Evolutionary conservation across 1,140 invertebrate species (phyloP).

Genomic region (Matsumurasca onukii): DNA sequence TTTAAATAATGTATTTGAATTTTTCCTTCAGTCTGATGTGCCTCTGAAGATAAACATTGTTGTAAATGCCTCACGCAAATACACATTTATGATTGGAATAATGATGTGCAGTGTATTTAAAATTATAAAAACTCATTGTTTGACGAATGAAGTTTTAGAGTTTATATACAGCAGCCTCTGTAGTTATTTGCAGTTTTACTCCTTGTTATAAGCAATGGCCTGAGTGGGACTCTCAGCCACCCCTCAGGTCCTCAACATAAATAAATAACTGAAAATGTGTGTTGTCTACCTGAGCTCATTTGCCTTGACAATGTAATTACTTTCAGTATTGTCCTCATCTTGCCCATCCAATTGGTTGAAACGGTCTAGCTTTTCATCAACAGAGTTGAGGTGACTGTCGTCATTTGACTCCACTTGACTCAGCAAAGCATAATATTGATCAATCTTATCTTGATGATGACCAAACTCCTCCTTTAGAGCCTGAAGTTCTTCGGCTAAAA

Average conservation of each 20-base stretch:
- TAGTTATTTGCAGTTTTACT: too few species aligned
- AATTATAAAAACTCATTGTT: too few species aligned
- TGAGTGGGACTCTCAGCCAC: too few species aligned
- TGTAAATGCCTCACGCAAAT: too few species aligned
- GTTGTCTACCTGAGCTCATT: slow-evolving; percentile 58
- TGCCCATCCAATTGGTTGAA: slow-evolving; percentile 57
- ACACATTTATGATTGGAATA: background rate
- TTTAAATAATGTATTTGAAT: too few species aligned
- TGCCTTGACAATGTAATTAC: slow-evolving; percentile 62
- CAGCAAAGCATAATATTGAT: slow-evolving; percentile 82
- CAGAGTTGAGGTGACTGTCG: slow-evolving; percentile 59
- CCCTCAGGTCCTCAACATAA: background rate
- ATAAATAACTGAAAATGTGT: too few species aligned
- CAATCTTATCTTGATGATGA: slow-evolving; percentile 91
- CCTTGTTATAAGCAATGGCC: too few species aligned
- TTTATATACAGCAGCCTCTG: too few species aligned
- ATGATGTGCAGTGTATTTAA: background rate
- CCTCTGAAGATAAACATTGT: too few species aligned
- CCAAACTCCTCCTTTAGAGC: slow-evolving; percentile 85
- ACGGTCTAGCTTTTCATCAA: slow-evolving; percentile 55
- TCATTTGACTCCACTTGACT: slow-evolving; percentile 59
- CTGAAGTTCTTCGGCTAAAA: slow-evolving; percentile 71
- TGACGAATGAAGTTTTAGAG: too few species aligned
- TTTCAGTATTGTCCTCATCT: slow-evolving; percentile 62
- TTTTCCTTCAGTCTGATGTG: too few species aligned